These are phyloP conservation scores for Brachyhypopomus occidentalis DNA, from an alignment of 2,113 vertebrate genomes.

Conservation along the genomic window DNA sequence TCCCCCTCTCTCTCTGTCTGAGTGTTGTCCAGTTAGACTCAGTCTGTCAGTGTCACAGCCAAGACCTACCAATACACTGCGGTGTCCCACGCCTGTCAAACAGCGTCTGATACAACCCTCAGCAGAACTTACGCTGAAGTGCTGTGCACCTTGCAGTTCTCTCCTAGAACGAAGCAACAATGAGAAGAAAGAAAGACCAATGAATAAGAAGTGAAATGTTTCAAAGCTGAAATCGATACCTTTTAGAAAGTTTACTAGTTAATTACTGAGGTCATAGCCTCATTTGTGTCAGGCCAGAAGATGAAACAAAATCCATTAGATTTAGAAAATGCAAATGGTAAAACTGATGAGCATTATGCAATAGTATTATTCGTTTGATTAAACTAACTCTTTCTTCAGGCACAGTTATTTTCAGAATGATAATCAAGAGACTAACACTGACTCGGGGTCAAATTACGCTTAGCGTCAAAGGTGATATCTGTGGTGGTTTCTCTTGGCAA, in stretches of 20 bases:
- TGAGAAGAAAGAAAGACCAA: constrained; percentile 41
- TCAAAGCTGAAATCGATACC: constrained; percentile 45
- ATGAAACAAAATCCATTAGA: neutral
- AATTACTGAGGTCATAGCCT: neutral
- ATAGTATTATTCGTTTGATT: constrained; percentile 28
- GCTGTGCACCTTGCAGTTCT: neutral
- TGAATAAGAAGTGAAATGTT: constrained; percentile 34
- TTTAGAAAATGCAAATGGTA: neutral
- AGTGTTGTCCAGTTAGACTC: constrained; percentile 10
- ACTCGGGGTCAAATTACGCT: no score
- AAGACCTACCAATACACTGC: constrained; percentile 32
- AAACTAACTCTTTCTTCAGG: neutral
- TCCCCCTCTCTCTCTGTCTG: neutral
- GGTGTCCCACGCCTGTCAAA: constrained; percentile 38
- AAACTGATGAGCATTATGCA: constrained; percentile 26
- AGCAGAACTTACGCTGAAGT: neutral
- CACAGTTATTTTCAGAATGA: no score
- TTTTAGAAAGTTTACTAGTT: constrained; percentile 5
- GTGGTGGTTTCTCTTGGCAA: no score
- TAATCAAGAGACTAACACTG: no score
- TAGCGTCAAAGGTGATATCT: no score
- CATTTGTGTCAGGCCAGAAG: neutral
- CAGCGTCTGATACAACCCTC: constrained; percentile 32
- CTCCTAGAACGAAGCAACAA: constrained; percentile 21
- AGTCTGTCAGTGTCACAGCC: constrained; percentile 27